A percentile compares a stretch with the other conserved stretches of the same genome.
These are phyloP conservation scores for Drosophila silvestris DNA, from an alignment of 2,888 invertebrate genomes.

Conservation along the genomic window DNA sequence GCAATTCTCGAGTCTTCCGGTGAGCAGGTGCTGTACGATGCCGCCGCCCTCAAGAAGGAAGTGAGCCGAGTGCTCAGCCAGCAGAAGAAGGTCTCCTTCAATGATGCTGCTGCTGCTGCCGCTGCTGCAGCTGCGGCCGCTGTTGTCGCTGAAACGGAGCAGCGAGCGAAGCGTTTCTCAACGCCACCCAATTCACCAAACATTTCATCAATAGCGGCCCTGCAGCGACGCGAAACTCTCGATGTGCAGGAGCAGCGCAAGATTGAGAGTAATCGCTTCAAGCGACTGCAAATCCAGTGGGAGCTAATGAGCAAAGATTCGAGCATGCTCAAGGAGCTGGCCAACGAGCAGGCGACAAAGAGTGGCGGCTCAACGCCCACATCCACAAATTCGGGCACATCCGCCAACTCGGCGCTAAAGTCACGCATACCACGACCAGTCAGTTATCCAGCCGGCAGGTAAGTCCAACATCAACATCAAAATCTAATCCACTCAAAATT, in stretches of 20 bases:
- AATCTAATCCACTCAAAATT: slow-evolving; percentile 10
- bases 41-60: slow-evolving; percentile 85
- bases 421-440: slow-evolving; percentile 85
- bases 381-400: slow-evolving; percentile 71
- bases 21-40: slow-evolving; percentile 82
- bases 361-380: slow-evolving; percentile 85
- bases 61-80: slow-evolving; percentile 85
- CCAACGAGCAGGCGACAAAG: slow-evolving; percentile 83
- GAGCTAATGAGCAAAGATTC: slow-evolving; percentile 85
- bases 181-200: slow-evolving; percentile 92
- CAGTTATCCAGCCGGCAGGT: slow-evolving; percentile 85
- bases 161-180: slow-evolving; percentile 84
- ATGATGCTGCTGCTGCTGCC: slow-evolving; percentile 61
- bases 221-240: slow-evolving; percentile 68
- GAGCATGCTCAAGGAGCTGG: slow-evolving; percentile 84
- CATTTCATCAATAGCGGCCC: slow-evolving; percentile 88
- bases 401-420: slow-evolving; percentile 74
- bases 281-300: slow-evolving; percentile 85
- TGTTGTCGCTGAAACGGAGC: slow-evolving; percentile 22
- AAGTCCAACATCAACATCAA: slow-evolving; percentile 46
- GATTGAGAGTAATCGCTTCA: slow-evolving; percentile 85
- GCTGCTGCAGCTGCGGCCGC: slow-evolving; percentile 25
- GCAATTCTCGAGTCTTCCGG: slow-evolving; percentile 84
- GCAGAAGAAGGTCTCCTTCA: slow-evolving; percentile 85
- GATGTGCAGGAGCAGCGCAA: slow-evolving; percentile 83